Evolutionary conservation across 2,888 invertebrate species (phyloP).

Genomic region (Tuberolachnus salignus): DNA sequence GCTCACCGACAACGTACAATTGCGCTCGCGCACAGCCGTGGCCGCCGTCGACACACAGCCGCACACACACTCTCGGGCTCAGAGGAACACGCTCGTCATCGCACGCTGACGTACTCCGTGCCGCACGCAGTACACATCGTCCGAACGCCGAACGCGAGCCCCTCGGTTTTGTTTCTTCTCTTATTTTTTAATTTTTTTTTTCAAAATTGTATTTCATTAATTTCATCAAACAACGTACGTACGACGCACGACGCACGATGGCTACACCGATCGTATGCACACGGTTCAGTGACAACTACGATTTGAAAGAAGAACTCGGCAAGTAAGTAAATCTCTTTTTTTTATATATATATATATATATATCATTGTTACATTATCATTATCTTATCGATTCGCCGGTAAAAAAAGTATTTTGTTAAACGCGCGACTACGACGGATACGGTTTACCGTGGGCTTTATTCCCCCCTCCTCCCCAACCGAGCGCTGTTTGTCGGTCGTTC

Average conservation of each 20-base stretch:
- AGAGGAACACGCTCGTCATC: conserved; percentile 5
- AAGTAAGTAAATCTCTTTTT: conserved; percentile 88
- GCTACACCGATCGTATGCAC: conserved; percentile 90
- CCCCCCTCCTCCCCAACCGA: too few species aligned
- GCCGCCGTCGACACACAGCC: not conserved
- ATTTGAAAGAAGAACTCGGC: conserved; percentile 98
- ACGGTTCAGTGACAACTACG: conserved; percentile 99
- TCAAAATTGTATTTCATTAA: too few species aligned
- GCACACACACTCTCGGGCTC: not conserved
- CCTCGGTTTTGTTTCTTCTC: conserved; percentile 18
- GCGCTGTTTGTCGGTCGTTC: too few species aligned
- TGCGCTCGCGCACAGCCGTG: not conserved
- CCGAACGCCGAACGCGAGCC: conserved; percentile 40
- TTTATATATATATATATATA: too few species aligned
- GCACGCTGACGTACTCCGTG: conserved; percentile 40
- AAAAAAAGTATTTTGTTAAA: too few species aligned
- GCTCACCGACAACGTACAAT: not conserved
- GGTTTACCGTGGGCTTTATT: too few species aligned
- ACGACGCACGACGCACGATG: conserved; percentile 65
- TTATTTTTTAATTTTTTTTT: not conserved
- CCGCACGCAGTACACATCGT: conserved; percentile 31
- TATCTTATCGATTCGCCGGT: too few species aligned
- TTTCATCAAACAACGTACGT: not conserved
- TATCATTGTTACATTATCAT: too few species aligned
- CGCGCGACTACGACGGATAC: too few species aligned